Evolutionary conservation across 37 sponge, comb jelly and placozoan genomes (phyloP).

Genomic region (Ephydatia muelleri): DNA sequence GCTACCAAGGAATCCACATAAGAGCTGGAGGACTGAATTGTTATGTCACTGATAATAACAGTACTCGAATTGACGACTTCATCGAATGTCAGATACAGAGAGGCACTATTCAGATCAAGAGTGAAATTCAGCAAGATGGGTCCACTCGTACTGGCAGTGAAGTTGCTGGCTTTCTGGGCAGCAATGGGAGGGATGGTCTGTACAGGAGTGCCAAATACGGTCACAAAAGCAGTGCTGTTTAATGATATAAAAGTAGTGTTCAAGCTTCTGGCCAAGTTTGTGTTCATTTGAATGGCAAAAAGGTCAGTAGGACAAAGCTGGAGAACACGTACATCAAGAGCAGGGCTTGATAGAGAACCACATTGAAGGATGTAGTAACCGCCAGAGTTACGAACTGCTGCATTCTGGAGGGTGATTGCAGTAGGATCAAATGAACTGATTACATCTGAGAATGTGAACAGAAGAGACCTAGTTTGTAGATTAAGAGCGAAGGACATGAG

Average conservation of each 20-base stretch:
- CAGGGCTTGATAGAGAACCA: slow-evolving; percentile 15
- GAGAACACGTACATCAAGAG: slow-evolving; percentile 20
- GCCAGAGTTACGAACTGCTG: background rate
- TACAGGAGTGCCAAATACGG: slow-evolving; percentile 48
- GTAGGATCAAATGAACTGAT: slow-evolving; percentile 42
- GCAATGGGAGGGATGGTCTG: background rate
- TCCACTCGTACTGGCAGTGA: slow-evolving; percentile 54
- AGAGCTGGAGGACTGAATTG: slow-evolving; percentile 48
- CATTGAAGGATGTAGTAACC: slow-evolving; percentile 43
- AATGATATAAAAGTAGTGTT: slow-evolving; percentile 78
- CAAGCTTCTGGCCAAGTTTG: slow-evolving; percentile 49
- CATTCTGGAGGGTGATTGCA: slow-evolving; percentile 67
- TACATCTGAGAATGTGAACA: slow-evolving; percentile 80
- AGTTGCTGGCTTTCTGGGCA: slow-evolving; percentile 51
- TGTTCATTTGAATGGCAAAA: slow-evolving; percentile 59
- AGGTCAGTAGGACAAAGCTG: slow-evolving; percentile 56
- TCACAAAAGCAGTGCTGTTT: slow-evolving; percentile 52
- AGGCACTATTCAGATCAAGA: slow-evolving; percentile 57
- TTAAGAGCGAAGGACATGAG: slow-evolving; percentile 60
- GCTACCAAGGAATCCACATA: slow-evolving; percentile 24
- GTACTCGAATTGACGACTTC: slow-evolving; percentile 68
- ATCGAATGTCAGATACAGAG: slow-evolving; percentile 73
- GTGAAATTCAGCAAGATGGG: slow-evolving; percentile 63
- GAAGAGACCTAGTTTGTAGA: slow-evolving; percentile 52
- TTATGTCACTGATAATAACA: slow-evolving; percentile 55